Conservation (phyloP, 2,888 invertebrate genomes). For the Volucella zonaria region DNA sequence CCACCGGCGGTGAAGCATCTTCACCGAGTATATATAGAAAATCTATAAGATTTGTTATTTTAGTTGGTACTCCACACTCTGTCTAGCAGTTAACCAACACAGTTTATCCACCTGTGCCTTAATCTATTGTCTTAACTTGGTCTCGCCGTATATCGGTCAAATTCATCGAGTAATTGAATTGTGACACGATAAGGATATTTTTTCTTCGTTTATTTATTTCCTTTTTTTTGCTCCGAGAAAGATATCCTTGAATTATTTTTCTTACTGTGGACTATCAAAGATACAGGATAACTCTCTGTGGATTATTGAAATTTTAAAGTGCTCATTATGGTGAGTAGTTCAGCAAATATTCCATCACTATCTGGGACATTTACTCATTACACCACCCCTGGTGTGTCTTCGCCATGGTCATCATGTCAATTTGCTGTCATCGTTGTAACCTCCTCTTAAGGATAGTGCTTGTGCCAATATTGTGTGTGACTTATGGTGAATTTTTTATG, state of each 20-base stretch:
- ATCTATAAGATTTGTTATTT: conserved; percentile 81
- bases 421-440: conserved; percentile 17
- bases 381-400: conserved; percentile 17
- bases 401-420: conserved; percentile 58
- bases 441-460: conserved; percentile 48
- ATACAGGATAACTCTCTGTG: conserved; percentile 68
- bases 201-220: not conserved
- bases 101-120: conserved; percentile 65
- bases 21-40: conserved; percentile 82
- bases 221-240: conserved; percentile 31
- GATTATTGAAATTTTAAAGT: conserved; percentile 64
- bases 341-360: conserved; percentile 39
- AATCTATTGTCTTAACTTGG: conserved; percentile 54
- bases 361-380: conserved; percentile 32
- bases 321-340: conserved; percentile 72
- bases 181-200: conserved; percentile 78
- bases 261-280: conserved; percentile 42
- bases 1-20: conserved; percentile 72
- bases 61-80: conserved; percentile 82
- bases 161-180: conserved; percentile 81
- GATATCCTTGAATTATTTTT: conserved; percentile 48
- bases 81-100: conserved; percentile 81
- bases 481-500: conserved; percentile 51
- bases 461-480: conserved; percentile 46
- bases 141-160: conserved; percentile 79